Conservation (phyloP, 1,140 invertebrate genomes). For the Contarinia nasturtii region DNA sequence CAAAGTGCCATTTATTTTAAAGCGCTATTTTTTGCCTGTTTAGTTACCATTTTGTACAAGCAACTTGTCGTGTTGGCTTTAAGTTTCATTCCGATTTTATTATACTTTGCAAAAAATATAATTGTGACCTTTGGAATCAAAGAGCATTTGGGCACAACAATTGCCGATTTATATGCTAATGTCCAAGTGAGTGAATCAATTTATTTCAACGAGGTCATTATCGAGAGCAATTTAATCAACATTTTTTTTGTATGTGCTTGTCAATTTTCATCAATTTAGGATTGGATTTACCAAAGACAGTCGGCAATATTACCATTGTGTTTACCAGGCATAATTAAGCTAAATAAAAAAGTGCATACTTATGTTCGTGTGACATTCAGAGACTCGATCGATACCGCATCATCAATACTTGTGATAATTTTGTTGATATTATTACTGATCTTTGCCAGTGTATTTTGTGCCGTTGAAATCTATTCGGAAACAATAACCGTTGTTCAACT, state of each 20-base stretch:
- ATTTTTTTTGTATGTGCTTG: too few species aligned
- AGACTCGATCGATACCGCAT: conserved; percentile 35
- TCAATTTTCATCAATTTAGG: conserved; percentile 3
- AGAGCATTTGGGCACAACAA: neutral
- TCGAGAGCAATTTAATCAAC: too few species aligned
- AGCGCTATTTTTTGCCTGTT: conserved; percentile 18
- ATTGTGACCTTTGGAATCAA: conserved; percentile 18
- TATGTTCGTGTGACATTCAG: conserved; percentile 27
- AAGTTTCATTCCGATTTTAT: conserved; percentile 15
- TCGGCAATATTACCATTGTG: conserved; percentile 35
- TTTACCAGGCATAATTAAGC: conserved; percentile 33
- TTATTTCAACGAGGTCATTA: neutral
- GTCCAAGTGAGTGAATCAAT: neutral
- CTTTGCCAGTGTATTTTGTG: conserved; percentile 22
- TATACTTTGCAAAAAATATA: conserved; percentile 14
- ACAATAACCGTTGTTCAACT: conserved; percentile 82
- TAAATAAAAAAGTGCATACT: conserved; percentile 29
- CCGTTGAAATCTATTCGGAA: conserved; percentile 75
- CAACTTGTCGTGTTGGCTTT: conserved; percentile 22
- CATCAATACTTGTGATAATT: conserved; percentile 37
- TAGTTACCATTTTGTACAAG: conserved; percentile 19
- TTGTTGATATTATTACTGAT: conserved; percentile 40
- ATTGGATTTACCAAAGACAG: conserved; percentile 27
- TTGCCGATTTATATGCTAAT: too few species aligned
- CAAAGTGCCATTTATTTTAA: conserved; percentile 18